These are phyloP conservation scores for Catharus minimus DNA, from an alignment of 2,113 vertebrate genomes.

Conservation along the genomic window DNA sequence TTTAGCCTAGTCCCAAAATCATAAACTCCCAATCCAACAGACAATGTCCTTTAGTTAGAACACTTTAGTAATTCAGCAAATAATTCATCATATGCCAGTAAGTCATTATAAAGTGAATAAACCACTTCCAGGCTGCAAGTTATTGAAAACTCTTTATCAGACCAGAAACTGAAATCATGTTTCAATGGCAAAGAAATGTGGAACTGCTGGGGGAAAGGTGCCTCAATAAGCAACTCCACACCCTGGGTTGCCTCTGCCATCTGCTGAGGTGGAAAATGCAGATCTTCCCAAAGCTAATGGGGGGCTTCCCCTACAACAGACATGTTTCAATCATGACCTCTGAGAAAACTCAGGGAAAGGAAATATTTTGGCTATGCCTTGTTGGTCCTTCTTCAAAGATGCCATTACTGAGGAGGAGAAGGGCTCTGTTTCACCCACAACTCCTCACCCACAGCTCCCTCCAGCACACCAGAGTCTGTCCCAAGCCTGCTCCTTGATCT, in stretches of 20 bases:
- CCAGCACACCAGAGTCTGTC: not conserved
- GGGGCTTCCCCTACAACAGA: not conserved
- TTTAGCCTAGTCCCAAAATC: not conserved
- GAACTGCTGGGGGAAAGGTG: not conserved
- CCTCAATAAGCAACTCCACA: not conserved
- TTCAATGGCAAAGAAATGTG: not conserved
- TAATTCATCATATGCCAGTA: not conserved
- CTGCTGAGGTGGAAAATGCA: not conserved
- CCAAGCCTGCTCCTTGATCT: rapidly evolving
- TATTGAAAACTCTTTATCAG: not conserved
- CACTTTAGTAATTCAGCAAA: not conserved
- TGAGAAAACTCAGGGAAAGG: not conserved
- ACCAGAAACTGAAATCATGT: not conserved
- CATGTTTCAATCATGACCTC: not conserved
- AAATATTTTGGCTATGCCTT: not conserved
- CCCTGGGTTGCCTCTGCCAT: not conserved
- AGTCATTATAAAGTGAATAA: not conserved
- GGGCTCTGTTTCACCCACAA: not conserved
- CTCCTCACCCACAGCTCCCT: not conserved
- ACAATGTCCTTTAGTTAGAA: not conserved
- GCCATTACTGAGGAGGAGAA: not conserved
- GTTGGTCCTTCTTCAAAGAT: not conserved
- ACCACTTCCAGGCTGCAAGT: not conserved
- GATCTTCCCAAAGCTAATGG: not conserved
- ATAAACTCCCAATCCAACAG: not conserved